Percentiles rank a stretch among this genome's conserved stretches.
phyloP scores from a whole-genome alignment of 2,113 vertebrate species.

The Cyanistes caeruleus region DNA sequence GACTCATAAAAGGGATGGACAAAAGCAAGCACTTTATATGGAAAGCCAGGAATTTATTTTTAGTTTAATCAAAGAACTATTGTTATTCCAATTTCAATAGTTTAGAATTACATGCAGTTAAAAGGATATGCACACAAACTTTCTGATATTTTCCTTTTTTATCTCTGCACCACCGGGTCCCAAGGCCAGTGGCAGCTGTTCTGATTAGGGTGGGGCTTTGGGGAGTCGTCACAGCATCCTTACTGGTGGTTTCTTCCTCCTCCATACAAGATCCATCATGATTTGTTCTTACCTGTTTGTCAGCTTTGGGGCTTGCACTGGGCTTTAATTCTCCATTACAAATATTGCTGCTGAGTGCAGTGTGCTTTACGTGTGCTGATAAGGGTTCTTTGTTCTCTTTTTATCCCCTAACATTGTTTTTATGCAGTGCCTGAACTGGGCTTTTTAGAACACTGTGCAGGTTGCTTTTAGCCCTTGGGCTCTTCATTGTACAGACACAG shows the following conservation, averaged over 20 bases:
- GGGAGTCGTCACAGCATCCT: neutral
- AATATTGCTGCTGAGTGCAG: neutral
- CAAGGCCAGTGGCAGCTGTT: neutral
- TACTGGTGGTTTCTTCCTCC: neutral
- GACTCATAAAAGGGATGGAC: neutral
- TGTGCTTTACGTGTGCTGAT: rapidly evolving
- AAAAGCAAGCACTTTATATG: neutral
- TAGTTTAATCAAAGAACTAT: neutral
- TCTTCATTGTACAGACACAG: neutral
- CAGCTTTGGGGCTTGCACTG: neutral
- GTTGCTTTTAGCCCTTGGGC: neutral
- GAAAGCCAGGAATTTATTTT: neutral
- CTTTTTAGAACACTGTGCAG: neutral
- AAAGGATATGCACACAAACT: neutral
- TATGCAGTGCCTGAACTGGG: rapidly evolving
- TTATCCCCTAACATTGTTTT: neutral
- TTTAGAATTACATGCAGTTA: neutral
- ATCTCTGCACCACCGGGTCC: neutral
- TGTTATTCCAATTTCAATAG: neutral
- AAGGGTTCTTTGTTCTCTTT: neutral
- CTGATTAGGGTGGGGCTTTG: neutral
- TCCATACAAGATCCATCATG: neutral
- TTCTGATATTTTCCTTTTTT: neutral
- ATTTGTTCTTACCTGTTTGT: neutral
- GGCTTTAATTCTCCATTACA: neutral